Percentiles rank a stretch among this genome's conserved stretches.
These are phyloP conservation scores for Triplophysa tibetana DNA, from an alignment of 2,113 vertebrate species.

Conservation along the genomic window DNA sequence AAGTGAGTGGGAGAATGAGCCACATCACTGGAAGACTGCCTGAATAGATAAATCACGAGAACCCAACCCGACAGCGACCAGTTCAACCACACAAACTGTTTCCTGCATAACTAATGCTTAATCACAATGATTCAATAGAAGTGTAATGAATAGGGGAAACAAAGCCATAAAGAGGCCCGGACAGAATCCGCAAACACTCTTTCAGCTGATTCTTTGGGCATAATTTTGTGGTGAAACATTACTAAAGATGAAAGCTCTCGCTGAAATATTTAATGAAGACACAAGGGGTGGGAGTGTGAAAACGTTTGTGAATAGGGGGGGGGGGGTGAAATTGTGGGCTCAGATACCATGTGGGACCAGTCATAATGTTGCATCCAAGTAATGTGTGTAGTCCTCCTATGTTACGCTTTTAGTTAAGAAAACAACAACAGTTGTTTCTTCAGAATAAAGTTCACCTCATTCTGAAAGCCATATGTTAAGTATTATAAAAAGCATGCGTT, in stretches of 20 bases:
- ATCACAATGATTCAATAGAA: neutral
- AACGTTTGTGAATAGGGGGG: neutral
- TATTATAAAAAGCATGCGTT: slow-evolving; percentile 30
- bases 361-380: neutral
- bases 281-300: neutral
- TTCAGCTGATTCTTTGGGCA: neutral
- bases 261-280: neutral
- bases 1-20: slow-evolving; percentile 24
- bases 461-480: neutral
- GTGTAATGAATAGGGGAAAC: neutral
- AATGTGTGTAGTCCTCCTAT: neutral
- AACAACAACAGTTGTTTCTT: neutral
- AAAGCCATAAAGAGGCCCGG: slow-evolving; percentile 3
- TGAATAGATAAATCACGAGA: slow-evolving; percentile 27
- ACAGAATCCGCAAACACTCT: neutral
- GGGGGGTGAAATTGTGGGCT: neutral
- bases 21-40: slow-evolving; percentile 23
- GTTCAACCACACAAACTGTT: slow-evolving; percentile 1
- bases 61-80: neutral
- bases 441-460: neutral
- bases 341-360: neutral
- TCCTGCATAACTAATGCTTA: slow-evolving; percentile 8
- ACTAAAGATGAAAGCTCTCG: no score
- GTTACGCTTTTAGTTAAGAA: neutral
- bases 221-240: no score